Percentiles rank a stretch among this genome's conserved stretches.
phyloP scores from a whole-genome alignment of 1,140 invertebrate species.

The Phenacoccus solenopsis region DNA sequence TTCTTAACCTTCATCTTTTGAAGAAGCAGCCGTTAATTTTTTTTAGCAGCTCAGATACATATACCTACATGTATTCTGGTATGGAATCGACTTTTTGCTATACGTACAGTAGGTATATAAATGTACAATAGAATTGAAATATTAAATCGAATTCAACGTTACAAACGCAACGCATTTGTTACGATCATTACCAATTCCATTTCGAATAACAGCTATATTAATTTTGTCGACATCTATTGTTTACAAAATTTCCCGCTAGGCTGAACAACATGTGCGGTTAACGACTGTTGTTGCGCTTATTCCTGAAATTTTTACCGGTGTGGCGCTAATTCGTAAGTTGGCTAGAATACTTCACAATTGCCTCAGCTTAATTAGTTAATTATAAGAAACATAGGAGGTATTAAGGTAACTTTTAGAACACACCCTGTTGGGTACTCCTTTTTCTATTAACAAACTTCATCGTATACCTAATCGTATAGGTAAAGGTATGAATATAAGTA shows the following conservation, averaged over 20 bases:
- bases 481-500: too few species aligned
- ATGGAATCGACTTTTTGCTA: too few species aligned
- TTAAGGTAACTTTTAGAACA: neutral
- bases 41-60: too few species aligned
- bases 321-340: neutral
- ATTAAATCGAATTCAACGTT: neutral
- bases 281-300: neutral
- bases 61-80: too few species aligned
- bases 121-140: too few species aligned
- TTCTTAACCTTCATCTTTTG: too few species aligned
- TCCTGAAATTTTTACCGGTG: neutral
- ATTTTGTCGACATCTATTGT: neutral
- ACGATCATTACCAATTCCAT: neutral
- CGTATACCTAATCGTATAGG: too few species aligned
- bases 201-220: neutral
- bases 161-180: neutral
- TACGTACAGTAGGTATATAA: too few species aligned
- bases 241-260: conserved; percentile 1
- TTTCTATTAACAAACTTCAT: too few species aligned
- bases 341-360: neutral
- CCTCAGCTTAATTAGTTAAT: neutral
- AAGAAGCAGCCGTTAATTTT: too few species aligned
- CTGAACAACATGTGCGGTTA: conserved; percentile 1
- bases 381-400: neutral
- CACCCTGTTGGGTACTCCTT: neutral